phyloP scores from a whole-genome alignment of 2,888 invertebrate genomes.

The Eilema griseolum region DNA sequence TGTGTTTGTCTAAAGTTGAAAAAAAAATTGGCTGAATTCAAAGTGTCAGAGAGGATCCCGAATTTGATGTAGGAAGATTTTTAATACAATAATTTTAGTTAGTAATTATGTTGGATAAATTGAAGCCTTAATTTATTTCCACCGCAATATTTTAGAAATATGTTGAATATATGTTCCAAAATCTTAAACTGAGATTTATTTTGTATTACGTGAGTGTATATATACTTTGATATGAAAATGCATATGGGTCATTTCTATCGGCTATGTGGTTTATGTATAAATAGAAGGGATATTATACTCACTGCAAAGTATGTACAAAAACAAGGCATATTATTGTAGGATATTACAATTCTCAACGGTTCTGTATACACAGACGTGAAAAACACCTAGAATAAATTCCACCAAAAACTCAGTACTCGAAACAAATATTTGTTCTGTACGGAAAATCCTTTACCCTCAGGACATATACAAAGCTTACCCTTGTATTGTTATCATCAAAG shows the following conservation, averaged over 20 bases:
- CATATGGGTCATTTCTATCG: too few species aligned
- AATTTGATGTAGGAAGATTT: conserved; percentile 26
- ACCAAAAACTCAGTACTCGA: conserved; percentile 6
- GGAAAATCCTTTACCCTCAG: conserved; percentile 12
- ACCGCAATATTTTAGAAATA: background rate
- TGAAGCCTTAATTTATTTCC: background rate
- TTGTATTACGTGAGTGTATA: background rate
- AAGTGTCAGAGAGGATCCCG: conserved; percentile 50
- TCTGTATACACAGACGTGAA: background rate
- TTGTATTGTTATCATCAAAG: conserved; percentile 7
- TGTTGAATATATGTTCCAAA: background rate
- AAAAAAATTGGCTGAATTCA: conserved; percentile 50
- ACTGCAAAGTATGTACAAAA: background rate
- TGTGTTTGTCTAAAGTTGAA: conserved; percentile 21
- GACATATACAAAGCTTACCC: conserved; percentile 2
- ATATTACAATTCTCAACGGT: background rate
- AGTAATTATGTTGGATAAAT: background rate
- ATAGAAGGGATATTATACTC: background rate
- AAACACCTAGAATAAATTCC: conserved; percentile 12
- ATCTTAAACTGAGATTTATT: background rate
- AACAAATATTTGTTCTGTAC: conserved; percentile 15
- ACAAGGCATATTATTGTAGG: conserved; percentile 1
- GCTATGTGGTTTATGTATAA: background rate
- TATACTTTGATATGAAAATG: background rate
- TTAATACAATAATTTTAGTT: background rate